Percentiles rank a stretch among this genome's conserved stretches.
Conservation (phyloP, 2,113 vertebrate genomes). For the Solenodon paradoxus region DNA sequence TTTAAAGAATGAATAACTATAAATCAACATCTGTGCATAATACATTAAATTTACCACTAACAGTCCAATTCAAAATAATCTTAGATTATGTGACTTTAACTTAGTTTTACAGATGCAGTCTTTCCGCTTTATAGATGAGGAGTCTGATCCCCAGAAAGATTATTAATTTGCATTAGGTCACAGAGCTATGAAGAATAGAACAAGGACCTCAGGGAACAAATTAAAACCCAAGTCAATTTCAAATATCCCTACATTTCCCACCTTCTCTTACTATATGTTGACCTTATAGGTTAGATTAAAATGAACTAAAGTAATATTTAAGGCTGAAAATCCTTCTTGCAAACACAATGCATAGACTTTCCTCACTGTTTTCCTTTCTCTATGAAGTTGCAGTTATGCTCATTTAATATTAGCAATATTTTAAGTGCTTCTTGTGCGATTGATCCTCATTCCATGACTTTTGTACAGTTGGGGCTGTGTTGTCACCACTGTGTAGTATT, state of each 20-base stretch:
- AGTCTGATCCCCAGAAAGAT: conserved; percentile 7
- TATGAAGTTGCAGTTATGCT: not conserved
- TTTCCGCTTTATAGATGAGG: not conserved
- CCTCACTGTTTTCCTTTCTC: not conserved
- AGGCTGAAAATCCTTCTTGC: conserved; percentile 34
- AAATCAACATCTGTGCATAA: too few relatives aligned
- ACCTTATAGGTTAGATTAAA: not conserved
- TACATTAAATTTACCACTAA: too few relatives aligned
- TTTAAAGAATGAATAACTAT: too few relatives aligned
- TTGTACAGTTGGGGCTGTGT: conserved; percentile 76
- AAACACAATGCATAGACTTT: not conserved
- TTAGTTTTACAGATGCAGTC: not conserved
- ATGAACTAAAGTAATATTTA: not conserved
- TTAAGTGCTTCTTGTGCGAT: conserved; percentile 46
- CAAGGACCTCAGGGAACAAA: not conserved
- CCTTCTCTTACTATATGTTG: not conserved
- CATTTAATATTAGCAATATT: conserved; percentile 38
- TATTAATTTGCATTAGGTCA: not conserved
- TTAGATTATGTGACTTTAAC: not conserved
- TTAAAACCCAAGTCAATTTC: not conserved
- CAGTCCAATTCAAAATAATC: too few relatives aligned
- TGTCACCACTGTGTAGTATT: conserved; percentile 76
- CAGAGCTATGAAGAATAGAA: not conserved
- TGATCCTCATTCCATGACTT: conserved; percentile 65
- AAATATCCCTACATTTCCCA: not conserved